Evolutionary conservation across 2,113 vertebrate genomes (phyloP).

Genomic region (Sapayoa aenigma): DNA sequence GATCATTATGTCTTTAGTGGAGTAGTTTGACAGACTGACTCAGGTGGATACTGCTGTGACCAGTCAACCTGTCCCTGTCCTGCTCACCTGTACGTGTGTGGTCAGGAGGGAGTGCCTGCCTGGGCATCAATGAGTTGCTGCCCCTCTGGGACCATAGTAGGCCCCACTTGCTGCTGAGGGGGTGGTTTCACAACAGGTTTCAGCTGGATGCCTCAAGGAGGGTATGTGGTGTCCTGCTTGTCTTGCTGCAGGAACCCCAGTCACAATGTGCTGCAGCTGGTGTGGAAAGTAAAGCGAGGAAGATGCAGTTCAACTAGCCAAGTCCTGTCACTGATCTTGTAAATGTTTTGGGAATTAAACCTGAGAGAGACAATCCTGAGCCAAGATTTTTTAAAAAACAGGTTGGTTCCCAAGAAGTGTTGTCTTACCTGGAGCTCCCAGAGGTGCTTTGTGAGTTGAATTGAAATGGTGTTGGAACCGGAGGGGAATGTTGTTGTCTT

Average conservation of each 20-base stretch:
- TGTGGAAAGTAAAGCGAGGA: not conserved
- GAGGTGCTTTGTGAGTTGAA: not conserved
- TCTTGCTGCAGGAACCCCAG: not conserved
- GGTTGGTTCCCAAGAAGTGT: not conserved
- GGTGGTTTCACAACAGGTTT: not conserved
- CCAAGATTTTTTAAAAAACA: not conserved
- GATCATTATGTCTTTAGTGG: not conserved
- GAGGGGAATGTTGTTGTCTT: slow-evolving; percentile 20
- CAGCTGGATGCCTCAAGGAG: not conserved
- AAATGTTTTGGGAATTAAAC: not conserved
- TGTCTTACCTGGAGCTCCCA: not conserved
- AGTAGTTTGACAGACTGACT: not conserved
- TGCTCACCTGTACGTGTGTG: not conserved
- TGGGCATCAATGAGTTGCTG: not conserved
- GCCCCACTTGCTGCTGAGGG: not conserved
- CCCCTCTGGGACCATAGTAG: not conserved
- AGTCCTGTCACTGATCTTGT: not conserved
- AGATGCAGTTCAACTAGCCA: not conserved
- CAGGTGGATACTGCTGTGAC: not conserved
- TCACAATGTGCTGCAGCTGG: not conserved
- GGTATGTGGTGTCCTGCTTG: not conserved
- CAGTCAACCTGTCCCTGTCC: not conserved
- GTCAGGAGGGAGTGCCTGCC: not conserved
- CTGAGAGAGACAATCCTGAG: not conserved
- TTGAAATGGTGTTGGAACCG: not conserved